Evolutionary conservation across 1,140 invertebrate genomes (phyloP).

Genomic region (Euura lappo): DNA sequence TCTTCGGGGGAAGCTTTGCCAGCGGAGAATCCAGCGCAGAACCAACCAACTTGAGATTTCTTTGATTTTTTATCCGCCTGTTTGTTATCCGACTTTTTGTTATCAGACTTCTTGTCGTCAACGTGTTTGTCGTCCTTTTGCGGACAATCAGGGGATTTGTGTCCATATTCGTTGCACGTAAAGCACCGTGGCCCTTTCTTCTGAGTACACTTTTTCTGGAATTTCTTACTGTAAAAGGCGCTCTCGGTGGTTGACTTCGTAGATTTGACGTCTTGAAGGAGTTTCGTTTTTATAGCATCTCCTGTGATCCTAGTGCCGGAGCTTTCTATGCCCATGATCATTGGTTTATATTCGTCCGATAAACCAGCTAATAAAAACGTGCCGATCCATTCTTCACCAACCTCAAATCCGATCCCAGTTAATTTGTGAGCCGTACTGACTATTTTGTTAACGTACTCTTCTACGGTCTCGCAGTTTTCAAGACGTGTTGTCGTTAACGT

Average conservation of each 20-base stretch:
- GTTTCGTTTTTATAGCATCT: slow-evolving; percentile 50
- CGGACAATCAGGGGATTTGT: background rate
- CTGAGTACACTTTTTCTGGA: background rate
- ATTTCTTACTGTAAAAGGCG: slow-evolving; percentile 7
- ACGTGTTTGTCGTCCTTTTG: background rate
- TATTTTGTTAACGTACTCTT: slow-evolving; percentile 47
- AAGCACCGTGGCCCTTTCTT: slow-evolving; percentile 3
- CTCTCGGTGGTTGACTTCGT: background rate
- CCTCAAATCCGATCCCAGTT: slow-evolving; percentile 38
- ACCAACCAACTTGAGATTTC: background rate
- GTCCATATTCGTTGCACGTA: background rate
- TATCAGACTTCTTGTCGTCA: background rate
- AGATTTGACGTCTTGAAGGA: slow-evolving; percentile 43
- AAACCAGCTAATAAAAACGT: slow-evolving; percentile 47
- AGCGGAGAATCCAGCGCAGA: slow-evolving; percentile 22
- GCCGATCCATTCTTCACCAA: slow-evolving; percentile 47
- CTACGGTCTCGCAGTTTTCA: slow-evolving; percentile 36
- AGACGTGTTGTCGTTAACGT: slow-evolving; percentile 38
- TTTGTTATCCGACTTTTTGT: slow-evolving; percentile 4
- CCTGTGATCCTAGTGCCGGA: slow-evolving; percentile 42
- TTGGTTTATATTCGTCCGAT: slow-evolving; percentile 38
- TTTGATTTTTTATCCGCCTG: background rate
- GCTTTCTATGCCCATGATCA: slow-evolving; percentile 38
- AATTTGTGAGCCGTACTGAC: slow-evolving; percentile 43
- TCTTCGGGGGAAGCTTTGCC: slow-evolving; percentile 29